These are phyloP conservation scores for Tethya wilhelma DNA, from an alignment of 37 sponge, comb jelly and placozoan species.

Conservation along the genomic window DNA sequence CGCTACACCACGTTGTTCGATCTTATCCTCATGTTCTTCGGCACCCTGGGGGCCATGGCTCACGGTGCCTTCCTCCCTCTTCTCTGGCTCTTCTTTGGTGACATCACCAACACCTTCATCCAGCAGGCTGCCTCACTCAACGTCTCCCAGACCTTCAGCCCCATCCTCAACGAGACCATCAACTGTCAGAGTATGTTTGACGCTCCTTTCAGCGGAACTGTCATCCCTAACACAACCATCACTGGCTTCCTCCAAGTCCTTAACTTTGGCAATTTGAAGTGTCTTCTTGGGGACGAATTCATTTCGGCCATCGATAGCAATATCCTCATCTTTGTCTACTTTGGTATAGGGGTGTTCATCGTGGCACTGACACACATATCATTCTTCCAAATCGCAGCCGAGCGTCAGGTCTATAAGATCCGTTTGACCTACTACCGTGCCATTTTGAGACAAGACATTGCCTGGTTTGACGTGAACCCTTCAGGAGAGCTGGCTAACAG, in stretches of 20 bases:
- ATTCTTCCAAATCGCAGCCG: constrained; percentile 35
- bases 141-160: too few relatives aligned
- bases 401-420: constrained; percentile 62
- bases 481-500: constrained; percentile 49
- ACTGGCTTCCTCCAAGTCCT: background rate
- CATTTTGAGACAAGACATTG: constrained; percentile 78
- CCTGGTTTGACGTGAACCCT: constrained; percentile 80
- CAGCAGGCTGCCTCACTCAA: too few relatives aligned
- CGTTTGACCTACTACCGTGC: constrained; percentile 41
- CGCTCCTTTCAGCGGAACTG: too few relatives aligned
- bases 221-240: background rate
- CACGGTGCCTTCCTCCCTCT: constrained; percentile 71
- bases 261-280: background rate
- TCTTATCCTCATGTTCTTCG: constrained; percentile 62
- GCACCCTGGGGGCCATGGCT: constrained; percentile 53
- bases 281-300: constrained; percentile 15
- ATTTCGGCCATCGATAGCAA: background rate
- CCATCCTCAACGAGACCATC: background rate
- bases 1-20: constrained; percentile 73
- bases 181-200: background rate
- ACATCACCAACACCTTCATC: constrained; percentile 55
- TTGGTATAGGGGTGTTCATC: constrained; percentile 29
- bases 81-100: constrained; percentile 71
- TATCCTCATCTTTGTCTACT: constrained; percentile 22
- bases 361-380: constrained; percentile 36